phyloP scores from a whole-genome alignment of 1,140 invertebrate genomes.

The Augochlora pura region DNA sequence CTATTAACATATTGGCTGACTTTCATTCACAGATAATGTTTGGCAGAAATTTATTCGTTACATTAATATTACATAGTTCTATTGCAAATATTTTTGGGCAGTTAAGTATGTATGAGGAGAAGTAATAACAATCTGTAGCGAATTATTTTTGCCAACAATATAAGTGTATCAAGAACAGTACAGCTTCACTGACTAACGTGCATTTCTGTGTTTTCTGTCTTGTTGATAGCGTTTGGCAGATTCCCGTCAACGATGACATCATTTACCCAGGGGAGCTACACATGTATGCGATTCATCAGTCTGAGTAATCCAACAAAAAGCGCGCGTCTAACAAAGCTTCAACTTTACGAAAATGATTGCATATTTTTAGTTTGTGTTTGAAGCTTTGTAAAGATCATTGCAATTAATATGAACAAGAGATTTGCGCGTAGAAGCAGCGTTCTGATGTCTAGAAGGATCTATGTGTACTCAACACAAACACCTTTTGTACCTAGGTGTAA shows the following conservation, averaged over 20 bases:
- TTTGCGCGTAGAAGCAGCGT: slow-evolving; percentile 59
- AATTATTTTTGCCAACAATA: slow-evolving; percentile 38
- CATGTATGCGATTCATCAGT: slow-evolving; percentile 87
- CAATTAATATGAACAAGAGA: slow-evolving; percentile 44
- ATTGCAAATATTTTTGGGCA: not conserved
- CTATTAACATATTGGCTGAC: slow-evolving; percentile 69
- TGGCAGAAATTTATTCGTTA: slow-evolving; percentile 65
- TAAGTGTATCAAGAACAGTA: slow-evolving; percentile 65
- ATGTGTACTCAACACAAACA: slow-evolving; percentile 44
- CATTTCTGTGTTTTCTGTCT: slow-evolving; percentile 81
- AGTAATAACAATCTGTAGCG: not conserved
- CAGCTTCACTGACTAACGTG: slow-evolving; percentile 69
- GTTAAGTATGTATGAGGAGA: not conserved
- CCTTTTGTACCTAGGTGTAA: slow-evolving; percentile 20
- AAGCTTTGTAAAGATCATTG: slow-evolving; percentile 51
- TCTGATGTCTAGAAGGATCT: slow-evolving; percentile 55
- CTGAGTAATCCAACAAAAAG: slow-evolving; percentile 74
- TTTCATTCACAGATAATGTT: slow-evolving; percentile 68
- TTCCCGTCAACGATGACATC: slow-evolving; percentile 90
- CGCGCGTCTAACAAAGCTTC: slow-evolving; percentile 66
- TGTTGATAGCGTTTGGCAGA: slow-evolving; percentile 89
- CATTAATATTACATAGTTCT: not conserved
- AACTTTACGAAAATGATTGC: slow-evolving; percentile 33
- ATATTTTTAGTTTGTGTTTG: slow-evolving; percentile 44
- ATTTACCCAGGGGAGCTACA: slow-evolving; percentile 93